Percentiles rank a stretch among this genome's conserved stretches.
phyloP scores from a whole-genome alignment of 2,888 invertebrate species.

The Cephus nigrinus region DNA sequence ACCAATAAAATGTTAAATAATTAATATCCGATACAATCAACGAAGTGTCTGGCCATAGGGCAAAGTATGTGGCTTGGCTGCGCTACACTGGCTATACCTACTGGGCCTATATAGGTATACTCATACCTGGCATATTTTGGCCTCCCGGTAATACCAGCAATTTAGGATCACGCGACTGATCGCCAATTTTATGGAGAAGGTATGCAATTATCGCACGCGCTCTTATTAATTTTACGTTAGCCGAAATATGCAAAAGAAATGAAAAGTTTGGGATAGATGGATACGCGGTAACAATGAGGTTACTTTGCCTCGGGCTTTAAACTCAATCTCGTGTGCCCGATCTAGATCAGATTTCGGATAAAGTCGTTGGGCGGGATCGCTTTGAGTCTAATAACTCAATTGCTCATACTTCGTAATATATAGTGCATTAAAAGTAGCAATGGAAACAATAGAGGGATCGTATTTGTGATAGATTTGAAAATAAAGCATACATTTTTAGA shows the following conservation, averaged over 20 bases:
- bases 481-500: too few relatives aligned
- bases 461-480: background rate
- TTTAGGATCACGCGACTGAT: conserved; percentile 19
- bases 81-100: background rate
- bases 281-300: background rate
- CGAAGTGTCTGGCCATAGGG: background rate
- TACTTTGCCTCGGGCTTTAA: conserved; percentile 12
- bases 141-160: conserved; percentile 13
- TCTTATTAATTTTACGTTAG: conserved; percentile 16
- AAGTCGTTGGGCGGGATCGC: conserved; percentile 20
- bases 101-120: background rate
- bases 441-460: background rate
- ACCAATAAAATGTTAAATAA: background rate
- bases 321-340: conserved; percentile 7
- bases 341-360: conserved; percentile 17
- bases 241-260: conserved; percentile 17
- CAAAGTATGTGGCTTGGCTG: background rate
- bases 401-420: background rate
- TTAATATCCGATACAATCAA: background rate
- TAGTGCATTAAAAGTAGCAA: background rate
- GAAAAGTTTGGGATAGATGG: background rate
- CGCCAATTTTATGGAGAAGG: conserved; percentile 22
- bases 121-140: background rate
- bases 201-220: conserved; percentile 14
- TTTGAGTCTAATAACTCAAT: conserved; percentile 23